A percentile compares a stretch with the other conserved stretches of the same genome.
These are phyloP conservation scores for Paracyclopina nana DNA, from an alignment of 1,140 invertebrate species.

Conservation along the genomic window DNA sequence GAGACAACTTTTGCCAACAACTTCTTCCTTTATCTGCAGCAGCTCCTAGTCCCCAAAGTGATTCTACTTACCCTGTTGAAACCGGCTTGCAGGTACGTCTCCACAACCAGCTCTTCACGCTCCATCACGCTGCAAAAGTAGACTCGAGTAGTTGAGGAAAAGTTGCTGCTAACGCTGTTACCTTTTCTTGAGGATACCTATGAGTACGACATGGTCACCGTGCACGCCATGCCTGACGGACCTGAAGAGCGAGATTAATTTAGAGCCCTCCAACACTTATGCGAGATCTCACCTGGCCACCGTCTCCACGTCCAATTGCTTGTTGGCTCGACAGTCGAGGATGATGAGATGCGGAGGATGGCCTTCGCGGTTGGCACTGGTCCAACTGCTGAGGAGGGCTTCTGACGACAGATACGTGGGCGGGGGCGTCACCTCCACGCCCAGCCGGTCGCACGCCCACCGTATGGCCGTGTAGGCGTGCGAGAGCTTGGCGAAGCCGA, in stretches of 20 bases:
- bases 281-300: background rate
- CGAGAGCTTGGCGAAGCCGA: background rate
- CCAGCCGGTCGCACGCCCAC: background rate
- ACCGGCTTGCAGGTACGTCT: slow-evolving; percentile 26
- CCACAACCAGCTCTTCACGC: slow-evolving; percentile 26
- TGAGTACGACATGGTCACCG: too few relatives aligned
- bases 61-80: slow-evolving; percentile 31
- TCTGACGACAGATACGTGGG: background rate
- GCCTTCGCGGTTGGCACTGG: background rate
- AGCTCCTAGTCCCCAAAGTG: too few relatives aligned
- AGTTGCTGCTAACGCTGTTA: too few relatives aligned
- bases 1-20: too few relatives aligned
- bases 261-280: too few relatives aligned
- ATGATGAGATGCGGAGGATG: background rate
- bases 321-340: background rate
- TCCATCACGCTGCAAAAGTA: slow-evolving; percentile 23
- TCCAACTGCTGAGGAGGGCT: too few relatives aligned
- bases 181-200: too few relatives aligned
- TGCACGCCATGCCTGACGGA: too few relatives aligned
- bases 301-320: background rate
- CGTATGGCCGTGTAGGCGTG: background rate
- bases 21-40: too few relatives aligned
- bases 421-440: background rate
- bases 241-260: too few relatives aligned
- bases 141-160: too few relatives aligned